phyloP scores from a whole-genome alignment of 2,113 vertebrate species.

The Melanerpes aurifrons region DNA sequence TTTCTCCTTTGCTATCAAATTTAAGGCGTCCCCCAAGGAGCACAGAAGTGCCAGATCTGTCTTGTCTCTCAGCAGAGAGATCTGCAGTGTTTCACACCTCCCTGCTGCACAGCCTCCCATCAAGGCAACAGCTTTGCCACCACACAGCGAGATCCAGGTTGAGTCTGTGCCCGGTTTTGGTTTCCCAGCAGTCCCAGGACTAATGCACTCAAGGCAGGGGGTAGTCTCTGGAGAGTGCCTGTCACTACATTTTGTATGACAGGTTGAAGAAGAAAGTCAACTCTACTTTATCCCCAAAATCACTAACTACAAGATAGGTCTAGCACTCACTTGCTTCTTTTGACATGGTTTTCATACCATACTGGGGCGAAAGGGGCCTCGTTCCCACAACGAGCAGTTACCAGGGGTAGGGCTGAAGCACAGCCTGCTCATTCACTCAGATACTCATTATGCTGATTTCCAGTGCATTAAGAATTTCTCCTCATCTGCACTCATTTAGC shows the following conservation, averaged over 20 bases:
- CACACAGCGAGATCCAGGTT: not conserved
- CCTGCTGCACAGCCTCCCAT: not conserved
- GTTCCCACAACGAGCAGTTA: not conserved
- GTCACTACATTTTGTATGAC: not conserved
- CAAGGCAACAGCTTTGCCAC: not conserved
- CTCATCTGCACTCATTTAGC: not conserved
- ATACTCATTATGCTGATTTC: not conserved
- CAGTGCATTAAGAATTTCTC: not conserved
- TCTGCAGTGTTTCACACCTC: not conserved
- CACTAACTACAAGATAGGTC: not conserved
- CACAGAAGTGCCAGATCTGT: not conserved
- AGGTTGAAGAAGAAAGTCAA: not conserved
- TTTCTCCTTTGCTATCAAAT: not conserved
- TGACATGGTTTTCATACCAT: fast-evolving
- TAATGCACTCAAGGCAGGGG: not conserved
- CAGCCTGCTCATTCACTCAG: not conserved
- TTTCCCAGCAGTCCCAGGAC: not conserved
- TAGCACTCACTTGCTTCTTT: not conserved
- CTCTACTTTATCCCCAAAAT: not conserved
- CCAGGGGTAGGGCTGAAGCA: not conserved
- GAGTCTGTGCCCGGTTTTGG: not conserved
- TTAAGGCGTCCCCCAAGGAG: not conserved
- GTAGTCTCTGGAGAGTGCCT: not conserved
- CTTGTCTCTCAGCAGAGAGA: not conserved
- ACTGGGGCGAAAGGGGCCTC: not conserved